Percentiles rank a stretch among this genome's conserved stretches.
These are phyloP conservation scores for Torymus aiolomorphi DNA, from an alignment of 2,888 invertebrate species.

Conservation along the genomic window DNA sequence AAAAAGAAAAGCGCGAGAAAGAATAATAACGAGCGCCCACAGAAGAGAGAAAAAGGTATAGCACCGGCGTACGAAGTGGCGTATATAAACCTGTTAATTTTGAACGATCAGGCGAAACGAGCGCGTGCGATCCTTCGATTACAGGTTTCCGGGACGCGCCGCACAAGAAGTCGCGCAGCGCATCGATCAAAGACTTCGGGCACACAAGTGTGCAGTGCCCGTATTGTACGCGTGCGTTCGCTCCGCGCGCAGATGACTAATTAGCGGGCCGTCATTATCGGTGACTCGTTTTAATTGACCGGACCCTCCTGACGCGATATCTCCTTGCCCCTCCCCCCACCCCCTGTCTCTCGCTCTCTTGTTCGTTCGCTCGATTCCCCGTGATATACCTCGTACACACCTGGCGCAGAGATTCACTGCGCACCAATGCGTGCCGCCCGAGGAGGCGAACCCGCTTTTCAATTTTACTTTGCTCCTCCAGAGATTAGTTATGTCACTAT, in stretches of 20 bases:
- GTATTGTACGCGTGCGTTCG: too few species aligned
- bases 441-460: background rate
- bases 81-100: slow-evolving; percentile 42
- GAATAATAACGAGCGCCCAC: background rate
- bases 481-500: slow-evolving; percentile 50
- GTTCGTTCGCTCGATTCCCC: too few species aligned
- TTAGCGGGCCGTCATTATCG: slow-evolving; percentile 37
- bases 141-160: slow-evolving; percentile 36
- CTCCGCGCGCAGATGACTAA: slow-evolving; percentile 27
- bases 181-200: slow-evolving; percentile 34
- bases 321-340: background rate
- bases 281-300: slow-evolving; percentile 40
- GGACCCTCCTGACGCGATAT: background rate
- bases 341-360: background rate
- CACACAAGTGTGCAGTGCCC: too few species aligned
- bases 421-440: too few species aligned
- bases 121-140: slow-evolving; percentile 13
- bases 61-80: background rate
- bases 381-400: too few species aligned
- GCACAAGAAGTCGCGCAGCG: slow-evolving; percentile 9
- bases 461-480: background rate
- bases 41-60: too few species aligned
- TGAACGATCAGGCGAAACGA: background rate
- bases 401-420: too few species aligned
- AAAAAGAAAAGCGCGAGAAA: slow-evolving; percentile 9